phyloP scores from a whole-genome alignment of 2,797 vertebrate species.

The Anisognathus igniventris region DNA sequence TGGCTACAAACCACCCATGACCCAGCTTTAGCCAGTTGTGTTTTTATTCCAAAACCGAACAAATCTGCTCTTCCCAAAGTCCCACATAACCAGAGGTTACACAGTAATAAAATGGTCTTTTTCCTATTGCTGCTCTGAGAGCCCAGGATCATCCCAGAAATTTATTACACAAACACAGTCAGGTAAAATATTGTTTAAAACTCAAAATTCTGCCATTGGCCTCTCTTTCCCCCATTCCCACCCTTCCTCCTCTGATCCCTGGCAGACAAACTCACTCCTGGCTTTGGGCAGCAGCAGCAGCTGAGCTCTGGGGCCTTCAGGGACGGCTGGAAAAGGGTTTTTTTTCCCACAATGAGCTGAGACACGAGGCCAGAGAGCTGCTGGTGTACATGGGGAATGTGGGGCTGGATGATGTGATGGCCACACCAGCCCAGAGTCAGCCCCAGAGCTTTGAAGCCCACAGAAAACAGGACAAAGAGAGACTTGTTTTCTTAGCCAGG shows the following conservation, averaged over 20 bases:
- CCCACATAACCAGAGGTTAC: neutral
- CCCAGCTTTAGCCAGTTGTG: neutral
- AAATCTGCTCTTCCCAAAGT: neutral
- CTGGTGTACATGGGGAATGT: neutral
- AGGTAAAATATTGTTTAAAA: neutral
- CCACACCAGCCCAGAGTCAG: neutral
- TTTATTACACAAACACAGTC: neutral
- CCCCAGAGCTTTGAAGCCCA: neutral
- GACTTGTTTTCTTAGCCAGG: neutral
- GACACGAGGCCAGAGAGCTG: neutral
- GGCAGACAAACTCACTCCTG: neutral
- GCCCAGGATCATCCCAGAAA: neutral
- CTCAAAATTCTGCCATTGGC: accelerated
- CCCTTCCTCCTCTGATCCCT: neutral
- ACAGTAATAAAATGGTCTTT: neutral
- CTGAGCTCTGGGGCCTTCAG: accelerated
- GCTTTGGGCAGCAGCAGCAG: neutral
- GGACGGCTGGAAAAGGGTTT: neutral
- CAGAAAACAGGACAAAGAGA: neutral
- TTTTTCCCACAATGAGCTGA: neutral
- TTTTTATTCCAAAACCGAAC: neutral
- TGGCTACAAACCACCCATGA: neutral
- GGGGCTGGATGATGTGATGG: neutral
- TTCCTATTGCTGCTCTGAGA: neutral
- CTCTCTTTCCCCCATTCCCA: neutral